These are phyloP conservation scores for Drosophila multiciliata DNA, from an alignment of 2,888 invertebrate genomes.

Conservation along the genomic window DNA sequence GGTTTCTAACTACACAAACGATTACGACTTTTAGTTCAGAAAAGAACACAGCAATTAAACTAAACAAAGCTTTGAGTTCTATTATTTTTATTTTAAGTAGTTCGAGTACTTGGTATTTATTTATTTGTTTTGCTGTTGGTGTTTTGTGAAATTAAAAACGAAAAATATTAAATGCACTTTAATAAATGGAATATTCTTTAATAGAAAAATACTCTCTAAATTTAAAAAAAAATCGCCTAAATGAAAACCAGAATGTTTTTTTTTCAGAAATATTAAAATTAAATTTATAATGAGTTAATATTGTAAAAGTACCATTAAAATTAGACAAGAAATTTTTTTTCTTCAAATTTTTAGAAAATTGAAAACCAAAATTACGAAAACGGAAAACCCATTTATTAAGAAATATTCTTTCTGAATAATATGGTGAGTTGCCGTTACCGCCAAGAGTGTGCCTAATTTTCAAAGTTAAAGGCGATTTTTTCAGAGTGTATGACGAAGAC, in stretches of 20 bases:
- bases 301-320: background rate
- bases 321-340: background rate
- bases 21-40: conserved; percentile 55
- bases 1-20: conserved; percentile 56
- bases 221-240: background rate
- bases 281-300: background rate
- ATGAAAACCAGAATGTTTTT: background rate
- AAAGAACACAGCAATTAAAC: conserved; percentile 57
- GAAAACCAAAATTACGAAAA: background rate
- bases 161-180: conserved; percentile 32
- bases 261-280: background rate
- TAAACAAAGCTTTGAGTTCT: conserved; percentile 49
- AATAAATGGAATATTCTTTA: conserved; percentile 29
- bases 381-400: background rate
- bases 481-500: conserved; percentile 19
- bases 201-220: conserved; percentile 3
- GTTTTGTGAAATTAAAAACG: conserved; percentile 42
- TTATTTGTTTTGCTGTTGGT: conserved; percentile 20
- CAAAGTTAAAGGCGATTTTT: background rate
- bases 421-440: background rate
- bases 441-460: background rate
- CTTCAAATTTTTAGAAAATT: background rate
- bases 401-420: background rate
- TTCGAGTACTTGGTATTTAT: conserved; percentile 39
- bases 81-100: conserved; percentile 14